Conservation (phyloP, 2,113 vertebrate species). For the Pelmatolapia mariae region DNA sequence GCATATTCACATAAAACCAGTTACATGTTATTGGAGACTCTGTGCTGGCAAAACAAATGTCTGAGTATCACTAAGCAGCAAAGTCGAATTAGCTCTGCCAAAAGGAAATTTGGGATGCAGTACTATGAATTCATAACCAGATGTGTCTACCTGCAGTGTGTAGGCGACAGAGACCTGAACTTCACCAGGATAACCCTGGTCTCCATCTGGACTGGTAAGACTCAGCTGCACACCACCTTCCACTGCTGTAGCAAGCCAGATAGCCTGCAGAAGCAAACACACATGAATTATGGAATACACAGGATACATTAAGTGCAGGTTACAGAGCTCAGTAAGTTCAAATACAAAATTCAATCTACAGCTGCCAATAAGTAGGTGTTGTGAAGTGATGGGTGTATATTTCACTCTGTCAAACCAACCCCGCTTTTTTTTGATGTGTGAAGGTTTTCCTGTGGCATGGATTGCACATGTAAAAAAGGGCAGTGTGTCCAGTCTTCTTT, state of each 20-base stretch:
- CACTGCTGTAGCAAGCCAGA: conserved; percentile 80
- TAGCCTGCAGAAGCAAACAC: conserved; percentile 64
- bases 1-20: not conserved
- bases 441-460: not conserved
- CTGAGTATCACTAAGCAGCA: not conserved
- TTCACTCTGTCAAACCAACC: not conserved
- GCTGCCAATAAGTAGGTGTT: not conserved
- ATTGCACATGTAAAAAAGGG: fast-evolving
- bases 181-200: conserved; percentile 92
- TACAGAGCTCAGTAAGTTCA: not conserved
- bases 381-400: not conserved
- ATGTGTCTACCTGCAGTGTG: conserved; percentile 62
- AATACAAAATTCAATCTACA: not conserved
- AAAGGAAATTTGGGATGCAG: not conserved
- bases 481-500: not conserved
- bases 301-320: not conserved
- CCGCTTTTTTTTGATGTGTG: not conserved
- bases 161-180: conserved; percentile 85
- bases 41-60: not conserved
- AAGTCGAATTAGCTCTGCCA: not conserved
- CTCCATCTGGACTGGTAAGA: conserved; percentile 81
- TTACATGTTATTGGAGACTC: not conserved
- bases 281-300: not conserved
- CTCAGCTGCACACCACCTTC: conserved; percentile 78
- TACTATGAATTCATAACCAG: not conserved